A percentile compares a stretch with the other conserved stretches of the same genome.
Conservation (phyloP, 2,888 invertebrate genomes). For the Carpatolechia fugitivella region DNA sequence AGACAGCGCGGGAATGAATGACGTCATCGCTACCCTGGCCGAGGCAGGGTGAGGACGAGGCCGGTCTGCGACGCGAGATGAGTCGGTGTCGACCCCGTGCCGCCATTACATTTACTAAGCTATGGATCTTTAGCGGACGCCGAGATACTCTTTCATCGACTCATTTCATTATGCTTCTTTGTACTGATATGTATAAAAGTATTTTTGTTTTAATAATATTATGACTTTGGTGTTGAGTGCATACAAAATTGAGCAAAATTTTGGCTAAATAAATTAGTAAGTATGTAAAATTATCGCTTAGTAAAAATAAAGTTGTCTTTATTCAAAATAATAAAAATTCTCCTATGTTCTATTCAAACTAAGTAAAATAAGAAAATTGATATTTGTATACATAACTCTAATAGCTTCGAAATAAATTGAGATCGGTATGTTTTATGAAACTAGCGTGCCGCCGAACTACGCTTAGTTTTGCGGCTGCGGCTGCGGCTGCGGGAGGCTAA, state of each 20-base stretch:
- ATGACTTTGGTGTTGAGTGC: slow-evolving; percentile 78
- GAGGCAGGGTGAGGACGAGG: background rate
- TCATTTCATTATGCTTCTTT: slow-evolving; percentile 63
- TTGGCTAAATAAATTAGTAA: slow-evolving; percentile 76
- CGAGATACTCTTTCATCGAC: slow-evolving; percentile 19
- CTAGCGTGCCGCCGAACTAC: slow-evolving; percentile 21
- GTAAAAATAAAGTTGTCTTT: slow-evolving; percentile 71
- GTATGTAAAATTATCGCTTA: slow-evolving; percentile 56
- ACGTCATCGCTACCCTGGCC: background rate
- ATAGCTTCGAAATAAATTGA: slow-evolving; percentile 77
- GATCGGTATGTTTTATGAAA: slow-evolving; percentile 59
- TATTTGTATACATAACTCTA: slow-evolving; percentile 57
- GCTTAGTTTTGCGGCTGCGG: background rate
- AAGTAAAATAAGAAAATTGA: slow-evolving; percentile 55
- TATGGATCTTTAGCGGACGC: background rate
- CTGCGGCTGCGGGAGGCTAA: background rate
- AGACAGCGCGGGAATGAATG: background rate
- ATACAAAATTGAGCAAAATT: slow-evolving; percentile 77
- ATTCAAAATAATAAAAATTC: slow-evolving; percentile 59
- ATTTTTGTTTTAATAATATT: slow-evolving; percentile 60
- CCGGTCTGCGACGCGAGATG: background rate
- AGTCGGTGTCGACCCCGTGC: background rate
- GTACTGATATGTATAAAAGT: slow-evolving; percentile 66
- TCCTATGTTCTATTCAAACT: slow-evolving; percentile 49
- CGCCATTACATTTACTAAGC: background rate